Conservation (phyloP, 2,113 vertebrate genomes). For the Dicerorhinus sumatrensis region DNA sequence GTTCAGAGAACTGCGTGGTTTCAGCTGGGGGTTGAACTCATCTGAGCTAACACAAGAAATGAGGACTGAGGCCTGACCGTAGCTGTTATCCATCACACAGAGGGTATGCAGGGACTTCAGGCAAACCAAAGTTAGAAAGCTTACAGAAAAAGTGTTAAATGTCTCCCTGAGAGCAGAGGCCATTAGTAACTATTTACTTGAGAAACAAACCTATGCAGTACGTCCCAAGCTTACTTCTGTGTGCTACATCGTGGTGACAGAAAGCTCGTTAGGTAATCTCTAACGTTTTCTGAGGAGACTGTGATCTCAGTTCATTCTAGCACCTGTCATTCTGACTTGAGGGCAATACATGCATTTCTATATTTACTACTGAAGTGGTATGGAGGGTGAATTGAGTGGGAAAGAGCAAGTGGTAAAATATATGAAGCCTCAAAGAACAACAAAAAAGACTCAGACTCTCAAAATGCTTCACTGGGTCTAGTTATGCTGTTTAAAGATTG, state of each 20-base stretch:
- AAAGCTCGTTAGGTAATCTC: not conserved
- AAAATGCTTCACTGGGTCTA: conserved; percentile 24
- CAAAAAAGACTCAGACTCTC: not conserved
- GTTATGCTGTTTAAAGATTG: conserved; percentile 55
- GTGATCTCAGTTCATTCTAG: not conserved
- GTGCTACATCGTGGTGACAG: not conserved
- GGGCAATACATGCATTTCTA: not conserved
- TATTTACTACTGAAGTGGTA: not conserved
- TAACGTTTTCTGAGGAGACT: not conserved
- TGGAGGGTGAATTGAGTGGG: not conserved
- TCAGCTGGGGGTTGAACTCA: not conserved
- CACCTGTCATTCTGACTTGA: not conserved
- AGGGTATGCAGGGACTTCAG: not conserved
- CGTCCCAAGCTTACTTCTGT: not conserved
- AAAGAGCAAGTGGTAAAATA: not conserved
- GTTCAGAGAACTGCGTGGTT: not conserved
- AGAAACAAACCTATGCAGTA: conserved; percentile 6
- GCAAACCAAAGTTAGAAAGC: not conserved
- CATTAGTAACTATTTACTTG: not conserved
- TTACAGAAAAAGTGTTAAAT: not conserved
- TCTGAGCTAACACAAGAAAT: not conserved
- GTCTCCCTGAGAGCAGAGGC: not conserved
- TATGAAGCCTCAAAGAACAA: not conserved
- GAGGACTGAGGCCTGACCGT: not conserved
- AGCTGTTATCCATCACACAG: not conserved